Evolutionary conservation across 1,140 invertebrate genomes (phyloP).

Genomic region (Zaprionus kolodkinae): DNA sequence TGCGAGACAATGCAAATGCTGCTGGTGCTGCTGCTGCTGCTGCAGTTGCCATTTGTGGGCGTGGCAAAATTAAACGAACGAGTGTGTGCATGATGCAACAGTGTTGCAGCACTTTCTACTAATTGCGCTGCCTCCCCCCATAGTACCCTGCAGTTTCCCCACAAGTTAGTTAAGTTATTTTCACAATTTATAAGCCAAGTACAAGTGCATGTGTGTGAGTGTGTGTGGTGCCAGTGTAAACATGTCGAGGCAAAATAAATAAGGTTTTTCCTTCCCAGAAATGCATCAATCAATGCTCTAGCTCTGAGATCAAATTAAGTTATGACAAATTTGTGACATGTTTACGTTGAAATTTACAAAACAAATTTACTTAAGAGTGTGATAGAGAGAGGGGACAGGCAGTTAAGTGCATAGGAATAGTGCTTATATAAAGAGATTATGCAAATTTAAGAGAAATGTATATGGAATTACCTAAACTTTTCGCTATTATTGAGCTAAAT

Average conservation of each 20-base stretch:
- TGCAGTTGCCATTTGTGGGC: constrained; percentile 46
- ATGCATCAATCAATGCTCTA: constrained; percentile 1
- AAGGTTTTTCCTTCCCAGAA: background rate
- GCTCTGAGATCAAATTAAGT: background rate
- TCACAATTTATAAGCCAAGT: constrained; percentile 5
- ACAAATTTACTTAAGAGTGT: background rate
- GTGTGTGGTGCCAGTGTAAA: background rate
- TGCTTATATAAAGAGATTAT: no score
- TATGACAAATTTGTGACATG: constrained; percentile 8
- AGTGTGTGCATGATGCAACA: constrained; percentile 4
- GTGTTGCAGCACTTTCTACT: constrained; percentile 11
- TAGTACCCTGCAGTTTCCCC: no score
- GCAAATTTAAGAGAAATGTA: no score
- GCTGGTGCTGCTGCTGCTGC: constrained; percentile 36
- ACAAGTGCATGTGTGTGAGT: background rate
- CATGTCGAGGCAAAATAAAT: background rate
- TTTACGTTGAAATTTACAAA: constrained; percentile 3
- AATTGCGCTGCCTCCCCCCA: background rate
- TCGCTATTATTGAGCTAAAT: no score
- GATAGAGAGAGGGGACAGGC: no score
- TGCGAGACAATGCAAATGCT: constrained; percentile 28
- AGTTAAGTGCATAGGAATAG: no score
- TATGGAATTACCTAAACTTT: no score
- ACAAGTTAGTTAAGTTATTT: constrained; percentile 9
- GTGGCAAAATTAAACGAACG: constrained; percentile 62